phyloP scores from a whole-genome alignment of 2,888 invertebrate genomes.

The Heliconius charithonia region DNA sequence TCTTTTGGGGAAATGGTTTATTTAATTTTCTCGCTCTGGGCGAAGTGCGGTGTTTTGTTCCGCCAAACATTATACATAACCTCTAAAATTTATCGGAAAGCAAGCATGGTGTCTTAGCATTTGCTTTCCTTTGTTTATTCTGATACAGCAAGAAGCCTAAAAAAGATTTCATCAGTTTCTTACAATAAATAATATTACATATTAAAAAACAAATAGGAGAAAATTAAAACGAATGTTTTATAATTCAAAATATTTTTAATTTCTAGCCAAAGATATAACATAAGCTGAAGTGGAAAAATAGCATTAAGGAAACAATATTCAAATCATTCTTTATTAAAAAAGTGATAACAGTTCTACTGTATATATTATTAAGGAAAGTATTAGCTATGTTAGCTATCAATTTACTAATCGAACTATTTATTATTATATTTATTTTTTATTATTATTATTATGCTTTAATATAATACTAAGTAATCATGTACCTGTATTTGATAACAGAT shows the following conservation, averaged over 20 bases:
- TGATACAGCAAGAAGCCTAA: neutral
- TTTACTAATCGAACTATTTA: neutral
- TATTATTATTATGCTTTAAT: neutral
- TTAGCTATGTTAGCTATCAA: neutral
- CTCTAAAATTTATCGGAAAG: no score
- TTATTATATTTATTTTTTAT: neutral
- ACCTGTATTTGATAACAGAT: neutral
- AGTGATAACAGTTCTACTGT: neutral
- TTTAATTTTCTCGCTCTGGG: no score
- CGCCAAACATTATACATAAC: no score
- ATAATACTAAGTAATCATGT: neutral
- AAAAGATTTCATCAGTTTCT: neutral
- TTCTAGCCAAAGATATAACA: neutral
- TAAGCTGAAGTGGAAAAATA: neutral
- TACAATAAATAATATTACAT: no score
- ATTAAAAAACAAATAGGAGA: neutral
- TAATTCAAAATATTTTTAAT: neutral
- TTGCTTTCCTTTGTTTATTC: no score
- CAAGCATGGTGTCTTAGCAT: no score
- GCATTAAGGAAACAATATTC: neutral
- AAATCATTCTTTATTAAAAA: neutral
- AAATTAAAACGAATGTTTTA: neutral
- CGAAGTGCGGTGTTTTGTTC: no score
- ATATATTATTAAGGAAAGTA: neutral
- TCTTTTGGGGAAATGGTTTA: no score